Evolutionary conservation across 2,888 invertebrate species (phyloP).

Genomic region (Spicauda simplicius): DNA sequence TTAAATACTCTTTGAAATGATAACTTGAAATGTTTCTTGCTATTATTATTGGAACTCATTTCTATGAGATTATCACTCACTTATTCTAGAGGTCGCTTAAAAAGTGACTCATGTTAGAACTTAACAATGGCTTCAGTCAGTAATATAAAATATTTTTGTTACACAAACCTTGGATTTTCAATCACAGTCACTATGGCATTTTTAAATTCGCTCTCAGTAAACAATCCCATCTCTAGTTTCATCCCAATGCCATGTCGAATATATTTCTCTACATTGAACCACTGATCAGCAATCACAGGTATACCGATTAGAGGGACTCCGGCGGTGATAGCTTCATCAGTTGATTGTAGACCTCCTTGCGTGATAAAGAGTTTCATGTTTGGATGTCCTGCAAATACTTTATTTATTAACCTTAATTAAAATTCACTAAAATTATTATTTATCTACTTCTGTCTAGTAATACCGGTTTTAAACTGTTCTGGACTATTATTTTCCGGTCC

Average conservation of each 20-base stretch:
- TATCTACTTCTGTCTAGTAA: no score
- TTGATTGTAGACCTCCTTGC: slow-evolving; percentile 39
- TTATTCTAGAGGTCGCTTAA: no score
- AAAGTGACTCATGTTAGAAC: no score
- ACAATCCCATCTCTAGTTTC: slow-evolving; percentile 9
- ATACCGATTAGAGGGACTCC: slow-evolving; percentile 65
- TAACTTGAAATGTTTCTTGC: no score
- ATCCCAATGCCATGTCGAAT: slow-evolving; percentile 31
- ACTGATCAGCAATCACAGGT: slow-evolving; percentile 69
- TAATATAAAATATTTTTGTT: neutral
- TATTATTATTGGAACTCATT: no score
- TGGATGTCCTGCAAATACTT: slow-evolving; percentile 54
- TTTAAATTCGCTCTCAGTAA: slow-evolving; percentile 14
- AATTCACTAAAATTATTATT: no score
- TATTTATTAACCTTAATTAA: no score
- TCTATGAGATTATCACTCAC: no score
- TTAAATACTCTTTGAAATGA: no score
- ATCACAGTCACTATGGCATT: slow-evolving; percentile 9
- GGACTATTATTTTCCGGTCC: no score
- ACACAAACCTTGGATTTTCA: slow-evolving; percentile 12
- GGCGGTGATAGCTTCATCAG: slow-evolving; percentile 40
- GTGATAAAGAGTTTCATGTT: slow-evolving; percentile 68
- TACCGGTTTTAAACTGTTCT: no score
- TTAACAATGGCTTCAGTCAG: no score
- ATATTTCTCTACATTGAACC: slow-evolving; percentile 58